Evolutionary conservation across 1,140 invertebrate species (phyloP), one percentile per base, ranked within the genome.

Genomic region (Panagrolaimus sp.): DNA sequence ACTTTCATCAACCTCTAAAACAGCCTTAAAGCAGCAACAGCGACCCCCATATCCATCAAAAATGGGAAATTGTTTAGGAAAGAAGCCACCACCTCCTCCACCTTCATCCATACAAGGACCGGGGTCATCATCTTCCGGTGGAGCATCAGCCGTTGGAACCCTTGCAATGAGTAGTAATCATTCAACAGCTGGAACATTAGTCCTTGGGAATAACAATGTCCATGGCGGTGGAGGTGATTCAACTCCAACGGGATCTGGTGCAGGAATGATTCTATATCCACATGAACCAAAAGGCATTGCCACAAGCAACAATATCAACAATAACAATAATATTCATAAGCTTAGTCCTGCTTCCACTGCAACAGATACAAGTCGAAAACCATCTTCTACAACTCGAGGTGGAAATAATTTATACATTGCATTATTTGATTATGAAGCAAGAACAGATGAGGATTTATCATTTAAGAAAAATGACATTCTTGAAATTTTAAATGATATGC

Each of bases 401-500:
- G 46, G 65, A 13, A 53, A 27, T 14, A 79, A 75, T 43, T n/a
- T 80, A 80, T 98, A 96, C 86, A 92, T 98, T 43, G 94, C 96
- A 44, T 86, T 98, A 16, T 98, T 97, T 85, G 95, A 98, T 85
- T 98, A 98, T 84, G 95, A 98, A 87, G 95, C 96, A 43, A 87
- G 96, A 75, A 98, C 96, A 27, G 93, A 96, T 84, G 95, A 98
- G 85, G 96, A 98, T 86, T 87, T 98, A 66, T 95, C 92, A 85
- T 97, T 98, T 86, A 89, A 93, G 75, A 97, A 98, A 85, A 94
- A 94, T 46, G 95, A 98, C 85, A 92, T 96, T 86, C 87, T 98
- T 82, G 94, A 98, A 86, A 96, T 98, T 74, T 85, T 98, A 71
- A 96, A 98, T 86, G 94, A 98, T 86, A 97, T 92, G 67, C 91